Conservation (phyloP, 2,113 vertebrate genomes). For the Leiothrix lutea region DNA sequence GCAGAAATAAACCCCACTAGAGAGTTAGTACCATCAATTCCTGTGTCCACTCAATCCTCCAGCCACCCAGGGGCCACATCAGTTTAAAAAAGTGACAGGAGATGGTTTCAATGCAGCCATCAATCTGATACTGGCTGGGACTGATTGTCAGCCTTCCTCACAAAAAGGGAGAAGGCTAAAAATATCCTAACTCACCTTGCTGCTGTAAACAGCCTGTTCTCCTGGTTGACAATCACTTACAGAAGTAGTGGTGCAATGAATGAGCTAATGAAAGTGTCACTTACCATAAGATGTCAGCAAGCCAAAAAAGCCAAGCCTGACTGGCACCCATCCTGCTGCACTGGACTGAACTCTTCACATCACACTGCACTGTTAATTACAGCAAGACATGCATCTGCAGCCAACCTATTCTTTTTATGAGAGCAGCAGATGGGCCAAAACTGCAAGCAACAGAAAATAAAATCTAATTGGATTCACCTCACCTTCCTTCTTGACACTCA, state of each 20-base stretch:
- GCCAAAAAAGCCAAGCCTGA: neutral
- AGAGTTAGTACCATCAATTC: neutral
- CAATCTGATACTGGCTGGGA: neutral
- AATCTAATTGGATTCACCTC: neutral
- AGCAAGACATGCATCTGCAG: neutral
- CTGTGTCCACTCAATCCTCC: neutral
- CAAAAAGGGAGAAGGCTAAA: neutral
- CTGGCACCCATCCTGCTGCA: neutral
- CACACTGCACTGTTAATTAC: neutral
- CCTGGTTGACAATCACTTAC: constrained; percentile 7
- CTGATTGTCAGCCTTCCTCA: neutral
- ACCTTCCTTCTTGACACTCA: neutral
- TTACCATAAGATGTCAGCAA: neutral
- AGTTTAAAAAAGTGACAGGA: neutral
- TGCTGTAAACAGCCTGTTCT: neutral
- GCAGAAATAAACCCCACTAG: neutral
- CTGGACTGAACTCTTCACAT: neutral
- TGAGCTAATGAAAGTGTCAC: constrained; percentile 45
- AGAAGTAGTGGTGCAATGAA: constrained; percentile 26
- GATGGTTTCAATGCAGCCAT: neutral
- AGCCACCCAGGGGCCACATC: neutral
- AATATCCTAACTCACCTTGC: neutral
- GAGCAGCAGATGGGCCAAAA: neutral
- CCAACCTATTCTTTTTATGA: neutral
- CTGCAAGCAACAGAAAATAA: neutral